These are phyloP conservation scores for Clanis bilineata DNA, from an alignment of 2,888 invertebrate genomes.

Conservation along the genomic window DNA sequence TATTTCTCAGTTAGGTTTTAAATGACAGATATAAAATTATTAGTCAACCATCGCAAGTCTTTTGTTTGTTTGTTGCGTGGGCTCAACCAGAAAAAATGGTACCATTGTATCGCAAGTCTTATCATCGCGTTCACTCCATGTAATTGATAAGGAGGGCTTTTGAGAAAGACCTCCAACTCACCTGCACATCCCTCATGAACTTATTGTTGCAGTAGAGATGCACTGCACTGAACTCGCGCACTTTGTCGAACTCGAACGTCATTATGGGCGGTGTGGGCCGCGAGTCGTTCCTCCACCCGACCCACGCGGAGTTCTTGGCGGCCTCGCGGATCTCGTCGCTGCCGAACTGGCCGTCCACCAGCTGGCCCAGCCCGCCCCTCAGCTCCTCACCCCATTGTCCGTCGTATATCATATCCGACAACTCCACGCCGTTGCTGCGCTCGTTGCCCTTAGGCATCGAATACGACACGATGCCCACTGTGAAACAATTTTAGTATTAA, in stretches of 20 bases:
- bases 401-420: slow-evolving; percentile 93
- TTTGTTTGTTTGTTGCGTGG: too few species aligned
- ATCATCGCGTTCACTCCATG: too few species aligned
- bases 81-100: too few species aligned
- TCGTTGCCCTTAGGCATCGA: slow-evolving; percentile 94
- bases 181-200: slow-evolving; percentile 92
- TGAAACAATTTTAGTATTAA: not conserved
- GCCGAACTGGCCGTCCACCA: slow-evolving; percentile 91
- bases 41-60: too few species aligned
- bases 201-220: slow-evolving; percentile 93
- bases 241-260: slow-evolving; percentile 92
- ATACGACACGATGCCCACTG: slow-evolving; percentile 93
- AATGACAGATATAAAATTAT: too few species aligned
- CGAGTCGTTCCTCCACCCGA: slow-evolving; percentile 94
- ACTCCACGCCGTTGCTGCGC: slow-evolving; percentile 89
- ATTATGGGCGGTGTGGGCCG: slow-evolving; percentile 84
- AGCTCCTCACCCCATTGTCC: slow-evolving; percentile 90
- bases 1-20: too few species aligned
- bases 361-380: slow-evolving; percentile 90
- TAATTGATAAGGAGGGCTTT: too few species aligned
- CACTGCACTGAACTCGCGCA: slow-evolving; percentile 92
- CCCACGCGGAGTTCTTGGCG: slow-evolving; percentile 88
- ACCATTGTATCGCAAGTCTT: too few species aligned
- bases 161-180: slow-evolving; percentile 58
- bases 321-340: slow-evolving; percentile 85